A percentile compares a stretch with the other conserved stretches of the same genome.
These are phyloP conservation scores for Megalops atlanticus DNA, from an alignment of 2,113 vertebrate genomes.

Conservation along the genomic window DNA sequence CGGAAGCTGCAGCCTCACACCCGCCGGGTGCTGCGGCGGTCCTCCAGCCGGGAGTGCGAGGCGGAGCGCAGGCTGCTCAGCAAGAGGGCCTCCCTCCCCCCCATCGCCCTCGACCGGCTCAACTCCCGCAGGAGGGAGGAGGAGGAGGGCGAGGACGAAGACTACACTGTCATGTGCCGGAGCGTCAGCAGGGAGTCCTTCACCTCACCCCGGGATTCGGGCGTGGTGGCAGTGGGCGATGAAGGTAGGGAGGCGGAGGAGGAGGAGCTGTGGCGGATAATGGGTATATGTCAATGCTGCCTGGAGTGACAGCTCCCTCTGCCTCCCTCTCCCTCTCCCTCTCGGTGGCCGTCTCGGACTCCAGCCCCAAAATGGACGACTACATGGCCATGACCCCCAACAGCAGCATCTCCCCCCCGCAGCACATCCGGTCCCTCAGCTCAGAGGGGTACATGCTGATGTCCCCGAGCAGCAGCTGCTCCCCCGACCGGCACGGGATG, in stretches of 20 bases:
- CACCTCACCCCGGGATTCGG: slow-evolving; percentile 53
- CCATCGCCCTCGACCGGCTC: slow-evolving; percentile 61
- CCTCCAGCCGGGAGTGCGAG: slow-evolving; percentile 68
- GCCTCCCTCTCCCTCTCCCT: slow-evolving; percentile 65
- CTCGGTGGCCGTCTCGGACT: slow-evolving; percentile 50
- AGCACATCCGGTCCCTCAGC: slow-evolving; percentile 62
- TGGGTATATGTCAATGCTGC: slow-evolving; percentile 76
- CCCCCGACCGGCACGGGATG: slow-evolving; percentile 67
- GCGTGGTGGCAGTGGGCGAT: slow-evolving; percentile 33
- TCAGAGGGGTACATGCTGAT: slow-evolving; percentile 77
- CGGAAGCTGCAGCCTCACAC: slow-evolving; percentile 68
- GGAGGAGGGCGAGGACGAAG: slow-evolving; percentile 57
- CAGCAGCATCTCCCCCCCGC: slow-evolving; percentile 73
- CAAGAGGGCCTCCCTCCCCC: slow-evolving; percentile 71
- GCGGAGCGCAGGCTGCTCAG: slow-evolving; percentile 68
- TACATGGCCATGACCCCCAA: slow-evolving; percentile 77
- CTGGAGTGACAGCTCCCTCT: slow-evolving; percentile 69
- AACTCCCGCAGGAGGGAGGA: slow-evolving; percentile 61
- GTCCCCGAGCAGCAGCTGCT: slow-evolving; percentile 74
- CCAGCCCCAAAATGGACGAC: slow-evolving; percentile 64
- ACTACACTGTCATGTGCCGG: slow-evolving; percentile 66
- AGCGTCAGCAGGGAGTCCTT: slow-evolving; percentile 56
- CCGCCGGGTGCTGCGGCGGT: slow-evolving; percentile 64
- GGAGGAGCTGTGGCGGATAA: slow-evolving; percentile 54
- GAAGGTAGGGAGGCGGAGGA: slow-evolving; percentile 36